These are phyloP conservation scores for Oncorhynchus gorbuscha DNA, from an alignment of 2,113 vertebrate genomes.

Conservation along the genomic window DNA sequence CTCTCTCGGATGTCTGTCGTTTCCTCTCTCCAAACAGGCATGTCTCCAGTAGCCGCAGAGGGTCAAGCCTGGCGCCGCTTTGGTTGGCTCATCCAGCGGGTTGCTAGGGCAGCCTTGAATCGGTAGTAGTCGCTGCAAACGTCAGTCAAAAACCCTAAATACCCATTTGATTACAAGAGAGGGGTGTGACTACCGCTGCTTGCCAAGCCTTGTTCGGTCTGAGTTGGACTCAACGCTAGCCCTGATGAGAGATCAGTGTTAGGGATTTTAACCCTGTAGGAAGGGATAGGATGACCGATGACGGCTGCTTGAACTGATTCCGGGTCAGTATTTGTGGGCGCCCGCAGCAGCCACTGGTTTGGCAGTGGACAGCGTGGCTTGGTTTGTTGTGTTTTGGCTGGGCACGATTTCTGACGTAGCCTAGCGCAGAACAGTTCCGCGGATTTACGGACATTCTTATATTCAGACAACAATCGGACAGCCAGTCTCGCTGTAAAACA, in stretches of 20 bases:
- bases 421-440: conserved; percentile 11
- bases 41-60: background rate
- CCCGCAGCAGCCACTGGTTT: background rate
- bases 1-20: background rate
- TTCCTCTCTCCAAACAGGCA: background rate
- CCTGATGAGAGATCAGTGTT: background rate
- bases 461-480: background rate
- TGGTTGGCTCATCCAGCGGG: conserved; percentile 53
- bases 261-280: too few species aligned
- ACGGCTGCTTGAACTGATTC: conserved; percentile 16
- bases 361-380: conserved; percentile 39
- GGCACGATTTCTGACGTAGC: conserved; percentile 38
- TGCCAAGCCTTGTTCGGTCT: background rate
- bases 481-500: too few species aligned
- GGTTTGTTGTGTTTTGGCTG: conserved; percentile 57
- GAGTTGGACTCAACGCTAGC: background rate
- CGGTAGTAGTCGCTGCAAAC: conserved; percentile 34
- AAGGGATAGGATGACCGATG: too few species aligned
- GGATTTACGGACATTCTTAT: background rate
- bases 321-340: conserved; percentile 22
- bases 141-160: conserved; percentile 42
- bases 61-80: conserved; percentile 8
- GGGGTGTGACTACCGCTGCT: conserved; percentile 33
- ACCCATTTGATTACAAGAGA: conserved; percentile 23
- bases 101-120: conserved; percentile 62